Base-by-base conservation (phyloP, 1,140 invertebrate species). In the Dreissena rostriformis region DNA sequence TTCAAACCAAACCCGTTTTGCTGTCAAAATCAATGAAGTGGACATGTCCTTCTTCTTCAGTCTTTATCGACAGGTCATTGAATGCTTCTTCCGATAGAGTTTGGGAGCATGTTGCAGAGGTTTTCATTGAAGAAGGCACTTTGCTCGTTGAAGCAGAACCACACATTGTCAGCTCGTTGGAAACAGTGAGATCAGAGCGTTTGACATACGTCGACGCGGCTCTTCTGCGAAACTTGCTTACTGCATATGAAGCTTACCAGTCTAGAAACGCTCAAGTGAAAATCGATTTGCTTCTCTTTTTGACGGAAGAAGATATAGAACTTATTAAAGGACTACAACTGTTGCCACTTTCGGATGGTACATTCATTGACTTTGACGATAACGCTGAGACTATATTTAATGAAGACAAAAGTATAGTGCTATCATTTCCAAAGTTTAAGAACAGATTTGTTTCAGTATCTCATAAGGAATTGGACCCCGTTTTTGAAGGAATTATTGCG, bases 291-390 rank as follows among this genome's bases (percentile, higher is more conserved):
- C 63, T 78, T 17, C 17, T 67, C 49, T 19, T 78, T 14, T 39
- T 24, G 6, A 24, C 49, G 17, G 61, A 78, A 1, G 24, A 15
- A 24, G 63, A 28, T 8, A 26, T n/a, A 5, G 12, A 29, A 15
- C n/a, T n/a, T 0, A 61, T 78, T 1, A 63, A 78, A 53, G 19
- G 19, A 22, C 19, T 78, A 24, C 29, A 78, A 49, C 39, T 78
- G 15, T 15, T 78, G 15, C 75, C 75, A 0, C 39, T 78, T 19
- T 29, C 17, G 5, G 75, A 78, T 68, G 61, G 39, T 4, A 67
- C 75, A 15, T 78, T 67, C 19, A 15, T 15, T 0, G 26, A 17
- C 2, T 78, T 78, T 53, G 57, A 26, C 28, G 29, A 26, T 63
- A 24, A 11, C 28, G 61, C 53, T 29, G 24, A 39, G n/a, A 12